A percentile compares a stretch with the other conserved stretches of the same genome.
Evolutionary conservation across 2,888 invertebrate species (phyloP).

Genomic region (Synergus itoensis): DNA sequence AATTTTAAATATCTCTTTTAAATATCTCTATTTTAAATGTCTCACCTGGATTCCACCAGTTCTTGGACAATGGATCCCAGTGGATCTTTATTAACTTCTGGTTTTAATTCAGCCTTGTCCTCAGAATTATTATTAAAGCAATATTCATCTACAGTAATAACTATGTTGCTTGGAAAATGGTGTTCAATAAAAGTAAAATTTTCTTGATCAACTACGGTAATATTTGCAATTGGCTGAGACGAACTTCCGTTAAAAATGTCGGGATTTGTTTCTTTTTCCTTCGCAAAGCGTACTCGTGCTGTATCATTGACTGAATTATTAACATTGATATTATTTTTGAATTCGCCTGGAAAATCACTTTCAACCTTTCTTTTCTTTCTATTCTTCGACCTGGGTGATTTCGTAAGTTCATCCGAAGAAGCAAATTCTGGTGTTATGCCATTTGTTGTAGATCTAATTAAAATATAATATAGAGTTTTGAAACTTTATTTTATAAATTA

Average conservation of each 20-base stretch:
- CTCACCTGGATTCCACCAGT: conserved; percentile 67
- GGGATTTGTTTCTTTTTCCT: neutral
- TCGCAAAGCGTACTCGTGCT: conserved; percentile 31
- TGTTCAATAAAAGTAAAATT: neutral
- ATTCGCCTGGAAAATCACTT: neutral
- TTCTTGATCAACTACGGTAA: neutral
- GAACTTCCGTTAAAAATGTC: neutral
- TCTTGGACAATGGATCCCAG: conserved; percentile 62
- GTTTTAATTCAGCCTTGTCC: conserved; percentile 12
- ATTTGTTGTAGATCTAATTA: neutral
- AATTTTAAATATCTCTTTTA: no score
- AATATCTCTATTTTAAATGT: conserved; percentile 1
- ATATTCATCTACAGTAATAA: conserved; percentile 22
- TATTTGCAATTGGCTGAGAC: neutral
- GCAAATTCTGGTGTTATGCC: neutral
- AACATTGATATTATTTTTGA: conserved; percentile 9
- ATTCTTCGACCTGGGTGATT: neutral
- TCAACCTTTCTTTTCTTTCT: conserved; percentile 5
- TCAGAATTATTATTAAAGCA: neutral
- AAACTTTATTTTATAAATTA: neutral
- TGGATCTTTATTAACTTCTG: conserved; percentile 46
- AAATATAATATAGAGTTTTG: neutral
- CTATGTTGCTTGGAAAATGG: conserved; percentile 8
- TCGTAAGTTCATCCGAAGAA: conserved; percentile 16
- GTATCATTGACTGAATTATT: conserved; percentile 18